A percentile compares a stretch with the other conserved stretches of the same genome.
Evolutionary conservation across 2,113 vertebrate species (phyloP).

Genomic region (Ceyx melanurus): DNA sequence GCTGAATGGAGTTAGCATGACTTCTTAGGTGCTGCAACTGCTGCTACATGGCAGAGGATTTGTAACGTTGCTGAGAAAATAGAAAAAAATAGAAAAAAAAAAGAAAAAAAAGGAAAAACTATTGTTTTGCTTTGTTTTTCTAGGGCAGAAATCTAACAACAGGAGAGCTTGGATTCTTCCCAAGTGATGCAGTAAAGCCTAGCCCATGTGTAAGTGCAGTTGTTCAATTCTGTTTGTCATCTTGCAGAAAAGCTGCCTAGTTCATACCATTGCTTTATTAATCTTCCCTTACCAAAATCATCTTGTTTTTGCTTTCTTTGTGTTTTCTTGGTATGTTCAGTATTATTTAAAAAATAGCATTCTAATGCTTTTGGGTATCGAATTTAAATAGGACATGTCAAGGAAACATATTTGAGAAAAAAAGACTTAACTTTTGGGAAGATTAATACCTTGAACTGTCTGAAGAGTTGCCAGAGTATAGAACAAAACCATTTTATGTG

Average conservation of each 20-base stretch:
- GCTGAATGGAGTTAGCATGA: not conserved
- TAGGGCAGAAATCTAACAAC: constrained; percentile 92
- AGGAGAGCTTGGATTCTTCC: constrained; percentile 94
- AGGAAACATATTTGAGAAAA: not conserved
- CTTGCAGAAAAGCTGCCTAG: not conserved
- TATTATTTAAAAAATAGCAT: not conserved
- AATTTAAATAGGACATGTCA: not conserved
- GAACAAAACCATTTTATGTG: not conserved
- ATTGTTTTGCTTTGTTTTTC: constrained; percentile 8
- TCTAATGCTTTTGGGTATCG: not conserved
- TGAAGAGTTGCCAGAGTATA: not conserved
- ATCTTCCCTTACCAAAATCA: not conserved
- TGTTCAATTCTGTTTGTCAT: constrained; percentile 9
- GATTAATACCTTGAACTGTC: constrained; percentile 40
- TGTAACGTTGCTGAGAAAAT: not conserved
- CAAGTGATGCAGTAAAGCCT: constrained; percentile 93
- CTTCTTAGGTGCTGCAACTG: not conserved
- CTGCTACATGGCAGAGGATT: accelerated
- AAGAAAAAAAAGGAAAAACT: not conserved
- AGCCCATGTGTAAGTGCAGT: constrained; percentile 90
- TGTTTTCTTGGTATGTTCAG: not conserved
- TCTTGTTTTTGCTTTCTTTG: not conserved
- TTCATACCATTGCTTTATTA: constrained; percentile 6
- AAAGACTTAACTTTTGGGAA: not conserved
- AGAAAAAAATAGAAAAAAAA: no score